These are phyloP conservation scores for Eledona agricola DNA, from an alignment of 2,888 invertebrate genomes.

Conservation along the genomic window DNA sequence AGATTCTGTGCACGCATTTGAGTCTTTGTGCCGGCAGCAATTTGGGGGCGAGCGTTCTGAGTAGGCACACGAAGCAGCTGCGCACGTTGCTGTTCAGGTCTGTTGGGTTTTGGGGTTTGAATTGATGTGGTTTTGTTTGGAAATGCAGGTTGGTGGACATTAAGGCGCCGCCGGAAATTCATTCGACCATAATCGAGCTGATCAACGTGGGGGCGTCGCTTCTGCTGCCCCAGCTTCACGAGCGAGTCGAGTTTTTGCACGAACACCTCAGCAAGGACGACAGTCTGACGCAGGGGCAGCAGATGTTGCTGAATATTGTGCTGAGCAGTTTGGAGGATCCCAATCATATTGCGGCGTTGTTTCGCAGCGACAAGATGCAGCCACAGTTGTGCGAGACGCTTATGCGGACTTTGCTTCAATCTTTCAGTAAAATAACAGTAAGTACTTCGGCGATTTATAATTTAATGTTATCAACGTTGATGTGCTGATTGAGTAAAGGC, in stretches of 20 bases:
- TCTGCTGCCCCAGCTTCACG: constrained; percentile 68
- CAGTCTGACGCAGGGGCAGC: constrained; percentile 68
- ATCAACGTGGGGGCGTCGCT: constrained; percentile 68
- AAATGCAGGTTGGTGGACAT: constrained; percentile 61
- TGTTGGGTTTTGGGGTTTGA: constrained; percentile 28
- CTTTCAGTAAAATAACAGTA: constrained; percentile 66
- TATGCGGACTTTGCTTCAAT: constrained; percentile 67
- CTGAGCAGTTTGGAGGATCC: constrained; percentile 70
- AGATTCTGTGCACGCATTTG: constrained; percentile 68
- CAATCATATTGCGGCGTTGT: constrained; percentile 66
- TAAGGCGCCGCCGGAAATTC: constrained; percentile 64
- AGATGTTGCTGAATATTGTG: constrained; percentile 69
- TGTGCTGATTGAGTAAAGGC: too few species aligned
- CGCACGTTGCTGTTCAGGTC: constrained; percentile 67
- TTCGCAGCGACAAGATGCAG: constrained; percentile 63
- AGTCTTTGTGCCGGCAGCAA: constrained; percentile 67
- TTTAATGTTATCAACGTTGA: too few species aligned
- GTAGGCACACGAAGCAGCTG: constrained; percentile 65
- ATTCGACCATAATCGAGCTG: constrained; percentile 67
- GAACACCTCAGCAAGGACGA: constrained; percentile 66
- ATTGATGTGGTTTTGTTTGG: too few species aligned
- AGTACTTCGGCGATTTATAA: too few species aligned
- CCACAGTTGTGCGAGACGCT: constrained; percentile 63
- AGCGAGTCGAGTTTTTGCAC: constrained; percentile 68
- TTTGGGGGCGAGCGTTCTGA: constrained; percentile 63